phyloP scores from a whole-genome alignment of 2,797 vertebrate genomes.

The Poecilia picta region DNA sequence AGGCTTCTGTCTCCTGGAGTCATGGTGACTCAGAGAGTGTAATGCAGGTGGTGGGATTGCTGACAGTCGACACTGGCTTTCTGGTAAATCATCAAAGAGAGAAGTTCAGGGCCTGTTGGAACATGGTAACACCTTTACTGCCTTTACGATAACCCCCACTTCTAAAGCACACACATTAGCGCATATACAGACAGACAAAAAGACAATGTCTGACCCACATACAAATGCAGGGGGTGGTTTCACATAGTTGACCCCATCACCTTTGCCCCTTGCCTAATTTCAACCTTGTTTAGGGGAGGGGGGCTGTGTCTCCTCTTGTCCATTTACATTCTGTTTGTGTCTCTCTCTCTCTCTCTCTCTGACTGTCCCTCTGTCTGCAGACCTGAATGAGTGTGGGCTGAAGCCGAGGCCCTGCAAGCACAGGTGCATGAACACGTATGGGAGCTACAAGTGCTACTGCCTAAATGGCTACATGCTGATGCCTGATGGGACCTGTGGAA shows the following conservation, averaged over 20 bases:
- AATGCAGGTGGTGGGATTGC: constrained; percentile 67
- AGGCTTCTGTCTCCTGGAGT: constrained; percentile 17
- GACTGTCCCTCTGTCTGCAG: constrained; percentile 73
- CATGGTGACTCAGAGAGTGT: constrained; percentile 47
- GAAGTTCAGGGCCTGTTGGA: constrained; percentile 62
- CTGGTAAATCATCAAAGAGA: constrained; percentile 65
- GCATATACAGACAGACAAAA: constrained; percentile 26
- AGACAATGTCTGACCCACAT: constrained; percentile 20
- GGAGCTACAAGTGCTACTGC: constrained; percentile 99
- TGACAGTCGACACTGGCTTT: constrained; percentile 60
- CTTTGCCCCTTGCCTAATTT: constrained; percentile 65
- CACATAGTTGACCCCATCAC: constrained; percentile 59
- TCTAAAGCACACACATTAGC: constrained; percentile 34
- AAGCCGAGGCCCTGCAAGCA: constrained; percentile 95
- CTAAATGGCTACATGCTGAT: constrained; percentile 92
- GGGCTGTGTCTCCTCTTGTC: constrained; percentile 3
- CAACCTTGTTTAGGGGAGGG: constrained; percentile 10
- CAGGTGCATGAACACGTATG: constrained; percentile 95
- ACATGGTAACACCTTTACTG: constrained; percentile 55
- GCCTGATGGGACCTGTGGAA: constrained; percentile 93
- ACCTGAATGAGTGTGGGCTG: constrained; percentile 96
- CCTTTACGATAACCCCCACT: constrained; percentile 26
- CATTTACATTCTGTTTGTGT: constrained; percentile 36
- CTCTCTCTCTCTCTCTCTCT: constrained; percentile 20
- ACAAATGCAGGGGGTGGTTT: constrained; percentile 52